phyloP scores from a whole-genome alignment of 2,888 invertebrate species.

The Myopa tessellatipennis region DNA sequence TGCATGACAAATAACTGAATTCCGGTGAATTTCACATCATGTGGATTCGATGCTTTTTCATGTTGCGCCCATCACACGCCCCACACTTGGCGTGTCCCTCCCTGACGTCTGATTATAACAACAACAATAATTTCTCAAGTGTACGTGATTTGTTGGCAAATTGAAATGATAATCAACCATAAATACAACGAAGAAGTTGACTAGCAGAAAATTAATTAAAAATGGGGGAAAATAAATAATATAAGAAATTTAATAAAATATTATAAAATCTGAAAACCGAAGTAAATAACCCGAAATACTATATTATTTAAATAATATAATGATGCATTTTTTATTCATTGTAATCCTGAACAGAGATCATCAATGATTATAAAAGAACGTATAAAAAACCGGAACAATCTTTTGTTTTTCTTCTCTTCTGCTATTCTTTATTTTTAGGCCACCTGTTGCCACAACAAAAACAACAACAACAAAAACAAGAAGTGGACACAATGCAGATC shows the following conservation, averaged over 20 bases:
- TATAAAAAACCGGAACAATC: conserved; percentile 4
- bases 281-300: background rate
- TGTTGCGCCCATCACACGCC: background rate
- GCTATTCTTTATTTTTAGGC: background rate
- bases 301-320: background rate
- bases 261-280: too few relatives aligned
- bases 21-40: conserved; percentile 5
- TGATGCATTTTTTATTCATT: background rate
- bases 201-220: background rate
- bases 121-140: conserved; percentile 12
- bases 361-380: background rate
- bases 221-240: background rate
- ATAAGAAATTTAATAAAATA: background rate
- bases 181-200: background rate
- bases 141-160: conserved; percentile 24
- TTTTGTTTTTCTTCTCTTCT: background rate
- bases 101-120: background rate
- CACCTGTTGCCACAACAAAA: conserved; percentile 24
- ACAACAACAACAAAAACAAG: background rate
- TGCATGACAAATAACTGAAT: conserved; percentile 1
- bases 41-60: background rate
- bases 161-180: background rate
- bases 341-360: background rate
- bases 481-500: background rate
- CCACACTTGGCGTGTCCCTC: background rate